Percentiles rank a stretch among this genome's conserved stretches.
These are phyloP conservation scores for Pelmatolapia mariae DNA, from an alignment of 2,113 vertebrate genomes.

Conservation along the genomic window DNA sequence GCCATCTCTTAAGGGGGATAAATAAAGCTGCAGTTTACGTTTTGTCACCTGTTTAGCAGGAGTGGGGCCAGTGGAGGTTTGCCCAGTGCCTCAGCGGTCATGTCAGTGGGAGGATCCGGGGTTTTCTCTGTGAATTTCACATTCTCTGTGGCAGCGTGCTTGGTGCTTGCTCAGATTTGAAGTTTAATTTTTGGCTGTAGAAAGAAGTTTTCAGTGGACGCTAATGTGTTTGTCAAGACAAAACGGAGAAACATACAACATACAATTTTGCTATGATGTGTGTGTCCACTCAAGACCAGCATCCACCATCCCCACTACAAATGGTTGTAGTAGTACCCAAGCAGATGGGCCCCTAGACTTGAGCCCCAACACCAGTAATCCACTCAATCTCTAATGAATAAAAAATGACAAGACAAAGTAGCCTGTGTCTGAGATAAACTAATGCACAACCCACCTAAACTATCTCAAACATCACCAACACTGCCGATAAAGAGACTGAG, in stretches of 20 bases:
- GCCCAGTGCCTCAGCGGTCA: background rate
- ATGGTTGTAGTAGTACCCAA: background rate
- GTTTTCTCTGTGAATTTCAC: background rate
- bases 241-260: background rate
- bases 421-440: background rate
- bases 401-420: background rate
- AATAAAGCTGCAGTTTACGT: background rate
- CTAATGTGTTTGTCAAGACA: background rate
- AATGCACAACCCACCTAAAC: background rate
- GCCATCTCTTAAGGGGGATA: background rate
- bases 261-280: background rate
- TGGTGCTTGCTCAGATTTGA: background rate
- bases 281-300: background rate
- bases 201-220: background rate
- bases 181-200: background rate
- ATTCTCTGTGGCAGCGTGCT: background rate
- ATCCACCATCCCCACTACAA: background rate
- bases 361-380: background rate
- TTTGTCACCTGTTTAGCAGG: background rate
- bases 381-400: background rate
- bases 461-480: background rate
- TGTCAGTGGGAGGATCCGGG: too few species aligned
- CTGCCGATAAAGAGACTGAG: background rate
- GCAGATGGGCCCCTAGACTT: background rate
- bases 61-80: background rate